Evolutionary conservation across 2,888 invertebrate genomes (phyloP), one percentile per base, ranked within the genome.

Genomic region (Anarsia innoxiella): DNA sequence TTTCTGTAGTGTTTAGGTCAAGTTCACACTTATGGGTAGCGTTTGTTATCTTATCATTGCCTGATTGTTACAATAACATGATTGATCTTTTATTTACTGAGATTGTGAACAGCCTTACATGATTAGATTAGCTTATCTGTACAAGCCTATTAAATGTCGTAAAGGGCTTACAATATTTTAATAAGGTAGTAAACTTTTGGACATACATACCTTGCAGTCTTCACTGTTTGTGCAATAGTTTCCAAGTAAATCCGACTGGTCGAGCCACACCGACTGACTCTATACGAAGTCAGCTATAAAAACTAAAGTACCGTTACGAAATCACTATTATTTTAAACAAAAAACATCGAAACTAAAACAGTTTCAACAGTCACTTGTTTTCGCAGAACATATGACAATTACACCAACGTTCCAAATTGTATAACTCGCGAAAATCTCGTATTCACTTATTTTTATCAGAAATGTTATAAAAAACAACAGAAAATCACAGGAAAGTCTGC

Each of bases 291-390:
- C 2, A 14, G 16, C n/a, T 12, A 12, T 12, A 31, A 36, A 36
- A 32, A 31, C 15, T 9, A 6, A 31, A 13, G 12, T 27, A 13
- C 9, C 19, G 32, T 33, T 14, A 28, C 29, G 19, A 34, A 39
- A 31, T 27, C 35, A 39, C 33, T 12, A 27, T n/a, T 10, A 39
- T 30, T 29, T 23, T 23, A 36, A 31, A 11, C 14, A 35, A 25
- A 36, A 10, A 11, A 15, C 11, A 25, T 12, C 23, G 23, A 39
- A 30, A 30, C 11, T 13, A 28, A 28, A 2, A 28, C 28, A 8
- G 8, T 5, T 13, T 12, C 4, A n/a, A 3, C 6, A 32, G n/a
- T 12, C 28, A 29, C 30, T 16, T 11, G 23, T 15, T 12, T 14
- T 14, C 10, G 11, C 12, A 11, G n/a, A 15, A 15, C 25, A 10